Percentiles rank a stretch among this genome's conserved stretches.
Conservation (phyloP, 2,113 vertebrate species). For the Siniperca chuatsi region DNA sequence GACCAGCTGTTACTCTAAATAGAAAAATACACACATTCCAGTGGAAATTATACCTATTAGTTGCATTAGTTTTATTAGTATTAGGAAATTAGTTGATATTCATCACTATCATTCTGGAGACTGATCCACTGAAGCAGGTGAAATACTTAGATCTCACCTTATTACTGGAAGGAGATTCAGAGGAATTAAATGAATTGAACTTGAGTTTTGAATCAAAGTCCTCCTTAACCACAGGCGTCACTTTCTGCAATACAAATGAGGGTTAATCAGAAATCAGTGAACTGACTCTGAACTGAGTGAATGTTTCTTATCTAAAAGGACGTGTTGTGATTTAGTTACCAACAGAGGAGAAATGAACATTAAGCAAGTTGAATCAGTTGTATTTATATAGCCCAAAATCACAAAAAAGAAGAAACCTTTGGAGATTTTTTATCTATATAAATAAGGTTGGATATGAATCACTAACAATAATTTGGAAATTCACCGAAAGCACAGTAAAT, state of each 20-base stretch:
- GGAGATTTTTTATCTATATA: neutral
- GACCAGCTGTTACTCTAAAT: slow-evolving; percentile 84
- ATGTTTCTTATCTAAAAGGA: neutral
- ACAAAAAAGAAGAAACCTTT: neutral
- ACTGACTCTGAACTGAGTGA: neutral
- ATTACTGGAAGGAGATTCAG: slow-evolving; percentile 58
- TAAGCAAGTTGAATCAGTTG: too few relatives aligned
- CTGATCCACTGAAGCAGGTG: neutral
- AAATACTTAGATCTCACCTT: slow-evolving; percentile 54
- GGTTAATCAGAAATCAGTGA: slow-evolving; percentile 2
- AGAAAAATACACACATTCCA: neutral
- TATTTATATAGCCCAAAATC: neutral
- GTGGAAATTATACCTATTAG: neutral
- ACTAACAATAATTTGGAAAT: neutral
- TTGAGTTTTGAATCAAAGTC: slow-evolving; percentile 77
- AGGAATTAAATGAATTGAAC: slow-evolving; percentile 64
- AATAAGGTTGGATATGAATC: neutral
- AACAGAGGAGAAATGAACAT: neutral
- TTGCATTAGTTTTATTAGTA: too few relatives aligned
- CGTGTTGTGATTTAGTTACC: too few relatives aligned
- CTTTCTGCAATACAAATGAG: slow-evolving; percentile 67
- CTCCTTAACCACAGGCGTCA: slow-evolving; percentile 77
- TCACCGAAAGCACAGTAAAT: neutral
- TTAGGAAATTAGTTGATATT: neutral
- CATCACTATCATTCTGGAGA: neutral